Evolutionary conservation across 2,888 invertebrate genomes (phyloP), one percentile per base, ranked within the genome.

Genomic region (Bugula neritina): DNA sequence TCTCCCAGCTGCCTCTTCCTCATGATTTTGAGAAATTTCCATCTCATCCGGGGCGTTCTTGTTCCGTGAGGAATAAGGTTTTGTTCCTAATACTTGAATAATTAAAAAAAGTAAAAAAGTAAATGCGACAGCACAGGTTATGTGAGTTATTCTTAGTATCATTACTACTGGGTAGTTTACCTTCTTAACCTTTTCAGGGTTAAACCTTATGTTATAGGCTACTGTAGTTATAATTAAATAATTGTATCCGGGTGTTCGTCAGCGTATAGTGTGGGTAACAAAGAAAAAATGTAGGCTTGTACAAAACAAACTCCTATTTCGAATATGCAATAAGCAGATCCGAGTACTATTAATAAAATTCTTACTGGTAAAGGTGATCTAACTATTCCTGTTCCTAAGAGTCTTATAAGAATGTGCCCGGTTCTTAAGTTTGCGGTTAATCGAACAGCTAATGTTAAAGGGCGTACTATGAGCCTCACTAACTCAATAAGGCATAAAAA

Each of bases 11-110:
- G n/a, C n/a, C n/a, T n/a, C n/a, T n/a, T n/a, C n/a, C n/a, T n/a
- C n/a, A n/a, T n/a, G n/a, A n/a, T n/a, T n/a, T n/a, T n/a, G n/a
- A n/a, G n/a, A n/a, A n/a, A n/a, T n/a, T n/a, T n/a, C n/a, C n/a
- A n/a, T n/a, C n/a, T n/a, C n/a, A n/a, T n/a, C n/a, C n/a, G 89
- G 88, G 17, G 34, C 5, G 21, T 35, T 35, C 29, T 69, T 0
- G 54, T 55, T 1, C 10, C 54, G 54, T 13, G 17, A 27, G 21
- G n/a, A 58, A 13, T 13, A 58, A 13, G 5, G 5, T 58, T 58
- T 58, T 43, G 17, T 43, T 43, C 5, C 43, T 43, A 43, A 17
- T 43, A 43, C 10, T 43, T 17, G 10, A 43, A 17, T 43, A 43
- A 43, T 43, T 10, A 10, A 43, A 43, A 43, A 10, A 10, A 43